phyloP scores from a whole-genome alignment of 2,797 vertebrate genomes.

The Brachyrhaphis roseni region DNA sequence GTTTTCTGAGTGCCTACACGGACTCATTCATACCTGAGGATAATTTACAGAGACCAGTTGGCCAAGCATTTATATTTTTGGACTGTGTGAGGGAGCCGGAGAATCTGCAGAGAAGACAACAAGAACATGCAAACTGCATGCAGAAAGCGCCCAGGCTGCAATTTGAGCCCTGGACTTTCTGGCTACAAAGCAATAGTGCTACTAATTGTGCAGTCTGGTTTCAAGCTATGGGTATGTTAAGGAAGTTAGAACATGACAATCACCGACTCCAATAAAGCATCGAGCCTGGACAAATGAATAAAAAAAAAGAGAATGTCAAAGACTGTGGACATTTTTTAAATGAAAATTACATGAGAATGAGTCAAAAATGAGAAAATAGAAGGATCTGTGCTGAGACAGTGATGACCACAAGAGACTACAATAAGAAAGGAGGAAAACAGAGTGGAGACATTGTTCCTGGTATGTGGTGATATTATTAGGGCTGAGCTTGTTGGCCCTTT shows the following conservation, averaged over 20 bases:
- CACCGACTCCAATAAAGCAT: background rate
- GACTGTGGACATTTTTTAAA: background rate
- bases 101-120: background rate
- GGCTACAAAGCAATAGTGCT: background rate
- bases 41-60: background rate
- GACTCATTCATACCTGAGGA: background rate
- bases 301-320: background rate
- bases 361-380: background rate
- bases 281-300: background rate
- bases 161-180: background rate
- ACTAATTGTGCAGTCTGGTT: background rate
- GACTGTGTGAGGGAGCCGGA: background rate
- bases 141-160: background rate
- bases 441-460: background rate
- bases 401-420: background rate
- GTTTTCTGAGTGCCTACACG: background rate
- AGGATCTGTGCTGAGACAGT: background rate
- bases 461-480: background rate
- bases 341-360: background rate
- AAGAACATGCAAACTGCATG: background rate
- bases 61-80: background rate
- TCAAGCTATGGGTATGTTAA: background rate
- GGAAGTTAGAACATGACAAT: background rate
- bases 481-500: background rate
- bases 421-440: background rate